Base-by-base conservation (phyloP, 2,113 vertebrate species). In the Lethenteron camtschaticum region DNA sequence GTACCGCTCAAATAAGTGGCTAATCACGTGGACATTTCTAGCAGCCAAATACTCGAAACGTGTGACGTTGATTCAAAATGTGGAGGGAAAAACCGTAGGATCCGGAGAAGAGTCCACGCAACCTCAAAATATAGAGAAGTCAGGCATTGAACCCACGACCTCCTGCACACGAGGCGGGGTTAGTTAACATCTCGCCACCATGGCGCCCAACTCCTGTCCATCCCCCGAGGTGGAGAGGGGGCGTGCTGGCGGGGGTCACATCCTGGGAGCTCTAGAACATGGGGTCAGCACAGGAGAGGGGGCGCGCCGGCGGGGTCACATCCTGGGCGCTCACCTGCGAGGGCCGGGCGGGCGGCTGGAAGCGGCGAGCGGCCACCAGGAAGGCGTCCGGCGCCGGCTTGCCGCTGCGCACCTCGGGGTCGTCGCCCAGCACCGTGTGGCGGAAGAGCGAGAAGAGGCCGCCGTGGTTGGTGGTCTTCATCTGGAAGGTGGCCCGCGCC, bases 331-430 rank as follows among this genome's bases (percentile, higher is more conserved):
- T 73, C 79, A 94, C 91, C 82, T 85, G 79, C 56, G 81, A 79
- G 0, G 76, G 75, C 11, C 76, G 2, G 10, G 81, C 78, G 2
- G 85, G 73, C 2, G 86, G 87, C 1, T 74, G 20, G 78, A 97
- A 97, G 59, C 85, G 82, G 41, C 75, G 72, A 41, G 87, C 89
- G 73, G 86, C 90, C 41, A 84, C 76, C 14, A 95, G 80, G 76
- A 95, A 97, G 20, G 79, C 77, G 78, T 95, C 88, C 0, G 90
- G 90, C 1, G 80, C 66, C 0, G 91, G 94, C 74, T 96, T 95
- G 71, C 83, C 77, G 1, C 58, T 56, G 73, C 78, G 80, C 69
- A 95, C 83, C 2, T 88, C 85, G 0, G 85, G 83, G 74, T 99
- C 90, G 2, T 96, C 88, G 12, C 94, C 90, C 72, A 88, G 69